Base-by-base conservation (phyloP, 1,140 invertebrate species). In the Chelonus insularis region DNA sequence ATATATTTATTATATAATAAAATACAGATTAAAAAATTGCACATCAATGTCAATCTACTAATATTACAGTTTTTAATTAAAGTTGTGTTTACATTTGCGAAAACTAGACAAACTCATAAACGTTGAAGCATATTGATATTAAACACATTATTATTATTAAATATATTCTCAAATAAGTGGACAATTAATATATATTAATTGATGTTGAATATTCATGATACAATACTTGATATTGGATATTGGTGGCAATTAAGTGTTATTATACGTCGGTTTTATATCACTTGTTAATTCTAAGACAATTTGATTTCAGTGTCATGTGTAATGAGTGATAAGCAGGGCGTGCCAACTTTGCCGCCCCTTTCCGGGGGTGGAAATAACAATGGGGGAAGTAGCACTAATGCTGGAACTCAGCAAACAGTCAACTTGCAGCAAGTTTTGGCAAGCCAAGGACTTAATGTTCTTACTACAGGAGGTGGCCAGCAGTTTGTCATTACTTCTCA, bases 301-400 rank as follows among this genome's bases (percentile, higher is more conserved):
- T 34, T 39, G 51, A 11, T 74, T 79, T n/a, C 68, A 80, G 79
- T 72, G 68, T 79, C 68, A 78, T 74, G 71, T 80, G 78, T 79
- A 73, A 83, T 83, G 82, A 82, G 76, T 75, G 80, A 82, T 74
- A 82, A 82, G 68, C 80, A 82, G 71, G 67, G 71, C 69, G 65
- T 71, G 70, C 70, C 78, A 74, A 79, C 71, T 71, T 70, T 81
- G 67, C 78, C 78, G 70, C 79, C 79, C 79, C 78, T 81, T 48
- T 68, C 69, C 62, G 70, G 73, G 72, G 78, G 80, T 77, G 74
- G 74, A 73, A 76, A 74, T 69, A 68, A 72, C 67, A 79, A 76
- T 60, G 79, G 76, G 77, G 76, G 72, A 64, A 73, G 72, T 58
- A 74, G 65, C 71, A 80, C 73, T 64, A 71, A 72, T 65, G 68